Evolutionary conservation across 2,888 invertebrate genomes (phyloP).

Genomic region (Holacanthella duospinosa): DNA sequence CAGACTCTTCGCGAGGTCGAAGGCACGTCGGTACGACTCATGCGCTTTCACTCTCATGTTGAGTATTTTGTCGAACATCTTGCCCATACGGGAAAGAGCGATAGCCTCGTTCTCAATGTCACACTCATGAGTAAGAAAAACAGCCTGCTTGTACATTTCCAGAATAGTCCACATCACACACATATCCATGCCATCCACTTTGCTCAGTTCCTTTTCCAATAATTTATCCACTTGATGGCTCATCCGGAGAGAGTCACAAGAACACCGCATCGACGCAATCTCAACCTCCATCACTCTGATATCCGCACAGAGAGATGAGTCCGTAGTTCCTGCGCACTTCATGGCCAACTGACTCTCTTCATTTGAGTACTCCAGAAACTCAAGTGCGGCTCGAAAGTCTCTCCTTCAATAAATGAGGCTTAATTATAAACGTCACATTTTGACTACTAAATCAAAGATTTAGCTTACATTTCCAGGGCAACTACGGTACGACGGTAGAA

Average conservation of each 20-base stretch:
- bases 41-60: conserved; percentile 11
- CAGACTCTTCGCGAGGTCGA: conserved; percentile 10
- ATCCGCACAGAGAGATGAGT: background rate
- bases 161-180: conserved; percentile 15
- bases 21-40: conserved; percentile 11
- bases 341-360: conserved; percentile 6
- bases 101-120: conserved; percentile 17
- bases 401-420: too few species aligned
- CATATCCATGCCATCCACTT: too few species aligned
- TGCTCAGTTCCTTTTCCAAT: too few species aligned
- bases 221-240: conserved; percentile 6
- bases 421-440: too few species aligned
- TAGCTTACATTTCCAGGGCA: background rate
- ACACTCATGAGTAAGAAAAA: background rate
- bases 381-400: background rate
- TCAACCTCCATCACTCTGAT: conserved; percentile 4
- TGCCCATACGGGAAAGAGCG: conserved; percentile 9
- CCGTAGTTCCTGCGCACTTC: background rate
- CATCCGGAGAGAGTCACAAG: conserved; percentile 10
- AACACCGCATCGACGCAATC: background rate
- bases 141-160: conserved; percentile 14
- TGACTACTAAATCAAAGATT: too few species aligned
- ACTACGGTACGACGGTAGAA: background rate
- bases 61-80: conserved; percentile 14
- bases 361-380: conserved; percentile 7